Evolutionary conservation across 2,113 vertebrate species (phyloP), one percentile per base, ranked within the genome.

Genomic region (Petromus typicus): DNA sequence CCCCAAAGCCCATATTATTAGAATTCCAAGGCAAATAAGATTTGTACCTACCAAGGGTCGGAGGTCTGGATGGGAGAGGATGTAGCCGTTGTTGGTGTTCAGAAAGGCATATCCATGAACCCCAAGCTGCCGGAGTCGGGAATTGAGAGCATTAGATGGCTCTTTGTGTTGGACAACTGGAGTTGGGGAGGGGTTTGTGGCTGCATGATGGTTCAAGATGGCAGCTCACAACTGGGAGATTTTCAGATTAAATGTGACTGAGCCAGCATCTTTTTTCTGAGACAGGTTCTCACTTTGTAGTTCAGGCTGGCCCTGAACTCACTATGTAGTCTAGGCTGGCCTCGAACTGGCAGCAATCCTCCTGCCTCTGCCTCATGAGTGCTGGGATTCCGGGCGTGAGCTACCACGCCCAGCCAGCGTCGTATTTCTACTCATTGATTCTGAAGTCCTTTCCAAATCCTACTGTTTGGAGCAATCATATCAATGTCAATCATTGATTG

Each of bases 41-140:
- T 37, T 5, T 81, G 34, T 84, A 97, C 99, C 17, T 98, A 99
- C 99, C 99, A 99, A 92, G 75, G 99, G 99, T 64, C 99, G 99
- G 3, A 99, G 99, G 94, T 99, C 99, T 5, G 99, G 99, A 84
- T 99, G 99, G 16, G 99, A 99, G n/a, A 99, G 98, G 97, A 99
- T 99, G 98, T 99, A 99, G 94, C 99, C 99, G 0, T 99, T 99
- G 97, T 99, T 99, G 8, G 99, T 99, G 97, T 99, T 99, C 96
- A 99, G 97, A 96, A 99, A 99, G 84, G 99, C 99, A 0, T 99
- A 99, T 86, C 99, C 99, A 45, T 99, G 99, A 93, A 99, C 98
- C 84, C 99, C 99, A 17, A 99, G 99, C 99, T 99, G 97, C 57
- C 73, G 95, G 87, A 95, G 93, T 97, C 59, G 96, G 17, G 34